Percentiles rank a stretch among this genome's conserved stretches.
Conservation (phyloP, 2,113 vertebrate species). For the Nerophis lumbriciformis region DNA sequence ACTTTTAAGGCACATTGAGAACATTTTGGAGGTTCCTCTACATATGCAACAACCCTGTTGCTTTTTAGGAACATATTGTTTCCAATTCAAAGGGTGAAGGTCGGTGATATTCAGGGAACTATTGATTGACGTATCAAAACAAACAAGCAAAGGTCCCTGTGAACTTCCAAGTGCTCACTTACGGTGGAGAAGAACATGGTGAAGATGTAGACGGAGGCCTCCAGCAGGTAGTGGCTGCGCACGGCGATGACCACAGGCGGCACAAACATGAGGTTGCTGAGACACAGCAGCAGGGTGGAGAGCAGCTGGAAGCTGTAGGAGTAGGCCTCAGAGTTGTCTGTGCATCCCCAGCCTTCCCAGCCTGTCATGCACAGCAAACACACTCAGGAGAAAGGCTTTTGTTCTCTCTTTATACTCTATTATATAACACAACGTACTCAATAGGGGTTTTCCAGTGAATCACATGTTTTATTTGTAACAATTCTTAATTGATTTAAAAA, state of each 20-base stretch:
- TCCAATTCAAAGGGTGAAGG: no score
- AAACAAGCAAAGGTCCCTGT: no score
- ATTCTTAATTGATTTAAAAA: no score
- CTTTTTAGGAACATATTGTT: no score
- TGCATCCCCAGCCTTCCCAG: conserved; percentile 98
- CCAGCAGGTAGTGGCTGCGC: conserved; percentile 87
- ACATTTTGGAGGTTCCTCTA: no score
- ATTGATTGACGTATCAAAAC: no score
- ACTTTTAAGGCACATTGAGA: no score
- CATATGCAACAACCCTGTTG: no score
- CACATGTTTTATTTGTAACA: no score
- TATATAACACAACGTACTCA: no score
- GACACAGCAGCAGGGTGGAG: conserved; percentile 91
- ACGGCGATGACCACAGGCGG: conserved; percentile 91
- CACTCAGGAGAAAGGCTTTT: conserved; percentile 1
- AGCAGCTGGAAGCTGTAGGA: conserved; percentile 96
- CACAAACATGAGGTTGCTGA: conserved; percentile 98
- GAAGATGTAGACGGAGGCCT: conserved; percentile 94
- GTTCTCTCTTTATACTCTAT: not conserved
- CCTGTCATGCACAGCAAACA: conserved; percentile 66
- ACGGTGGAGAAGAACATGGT: conserved; percentile 99
- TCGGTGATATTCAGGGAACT: no score
- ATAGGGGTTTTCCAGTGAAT: no score
- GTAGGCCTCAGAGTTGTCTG: conserved; percentile 87
- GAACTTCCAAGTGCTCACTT: conserved; percentile 37